Evolutionary conservation across 2,113 vertebrate genomes (phyloP).

Genomic region (Ictalurus furcatus): DNA sequence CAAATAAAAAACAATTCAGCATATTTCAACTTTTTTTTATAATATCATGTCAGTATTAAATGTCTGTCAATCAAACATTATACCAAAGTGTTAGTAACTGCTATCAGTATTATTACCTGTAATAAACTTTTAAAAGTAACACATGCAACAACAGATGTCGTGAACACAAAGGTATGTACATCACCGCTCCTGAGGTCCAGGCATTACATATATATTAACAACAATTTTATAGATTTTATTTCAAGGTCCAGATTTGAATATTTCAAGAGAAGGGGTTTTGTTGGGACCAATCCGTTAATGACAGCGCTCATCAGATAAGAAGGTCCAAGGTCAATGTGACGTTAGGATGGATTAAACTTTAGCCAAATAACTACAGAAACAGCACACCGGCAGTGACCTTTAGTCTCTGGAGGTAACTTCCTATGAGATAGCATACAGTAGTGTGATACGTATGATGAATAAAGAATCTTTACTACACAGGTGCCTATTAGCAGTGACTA

Average conservation of each 20-base stretch:
- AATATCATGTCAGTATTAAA: neutral
- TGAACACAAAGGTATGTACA: neutral
- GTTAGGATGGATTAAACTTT: conserved; percentile 4
- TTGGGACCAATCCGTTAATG: neutral
- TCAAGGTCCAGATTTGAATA: neutral
- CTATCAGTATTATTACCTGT: neutral
- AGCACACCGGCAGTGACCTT: neutral
- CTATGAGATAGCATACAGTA: neutral
- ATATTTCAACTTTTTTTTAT: neutral
- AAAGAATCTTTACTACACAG: neutral
- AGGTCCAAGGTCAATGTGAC: conserved; percentile 47
- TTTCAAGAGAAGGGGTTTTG: neutral
- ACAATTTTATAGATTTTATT: neutral
- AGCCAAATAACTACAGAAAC: conserved; percentile 6
- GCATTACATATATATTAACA: neutral
- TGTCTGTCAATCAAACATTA: neutral
- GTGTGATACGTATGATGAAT: neutral
- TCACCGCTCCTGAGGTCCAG: neutral
- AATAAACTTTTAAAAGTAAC: neutral
- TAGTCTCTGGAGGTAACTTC: neutral
- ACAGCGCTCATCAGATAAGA: neutral
- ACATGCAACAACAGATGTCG: neutral
- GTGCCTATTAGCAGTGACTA: neutral
- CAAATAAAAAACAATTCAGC: neutral
- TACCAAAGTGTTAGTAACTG: neutral